phyloP scores from a whole-genome alignment of 2,113 vertebrate genomes.

The Ciconia stormi region DNA sequence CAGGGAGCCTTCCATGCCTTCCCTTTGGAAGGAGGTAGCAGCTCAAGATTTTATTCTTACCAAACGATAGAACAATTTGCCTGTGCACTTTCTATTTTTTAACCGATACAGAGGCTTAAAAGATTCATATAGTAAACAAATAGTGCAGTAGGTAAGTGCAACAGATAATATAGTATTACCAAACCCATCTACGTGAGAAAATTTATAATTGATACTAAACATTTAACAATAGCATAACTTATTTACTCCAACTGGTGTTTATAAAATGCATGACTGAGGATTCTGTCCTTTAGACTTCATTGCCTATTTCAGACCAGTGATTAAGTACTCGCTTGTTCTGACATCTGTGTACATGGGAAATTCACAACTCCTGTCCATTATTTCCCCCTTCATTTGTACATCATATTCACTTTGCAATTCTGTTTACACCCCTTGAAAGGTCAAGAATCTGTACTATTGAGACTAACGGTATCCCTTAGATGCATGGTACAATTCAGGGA shows the following conservation, averaged over 20 bases:
- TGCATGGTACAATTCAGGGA: background rate
- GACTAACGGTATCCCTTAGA: background rate
- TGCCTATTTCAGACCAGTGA: background rate
- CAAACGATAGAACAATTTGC: background rate
- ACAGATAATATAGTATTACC: background rate
- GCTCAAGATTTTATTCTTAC: background rate
- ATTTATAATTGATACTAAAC: background rate
- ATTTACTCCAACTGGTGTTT: background rate
- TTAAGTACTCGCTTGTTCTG: background rate
- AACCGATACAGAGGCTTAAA: background rate
- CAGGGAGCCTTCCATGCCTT: background rate
- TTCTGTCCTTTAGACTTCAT: background rate
- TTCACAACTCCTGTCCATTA: background rate
- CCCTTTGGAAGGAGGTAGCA: background rate
- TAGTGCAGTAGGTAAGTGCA: background rate
- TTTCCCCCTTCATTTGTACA: background rate
- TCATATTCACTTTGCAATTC: background rate
- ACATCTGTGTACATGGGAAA: background rate
- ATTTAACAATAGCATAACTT: background rate
- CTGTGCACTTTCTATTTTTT: background rate
- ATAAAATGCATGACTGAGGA: background rate
- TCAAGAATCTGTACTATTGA: background rate
- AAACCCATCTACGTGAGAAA: background rate
- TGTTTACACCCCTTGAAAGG: background rate
- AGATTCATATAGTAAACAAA: background rate